Conservation (phyloP, 2,888 invertebrate genomes). For the Cryptocephalus primarius region DNA sequence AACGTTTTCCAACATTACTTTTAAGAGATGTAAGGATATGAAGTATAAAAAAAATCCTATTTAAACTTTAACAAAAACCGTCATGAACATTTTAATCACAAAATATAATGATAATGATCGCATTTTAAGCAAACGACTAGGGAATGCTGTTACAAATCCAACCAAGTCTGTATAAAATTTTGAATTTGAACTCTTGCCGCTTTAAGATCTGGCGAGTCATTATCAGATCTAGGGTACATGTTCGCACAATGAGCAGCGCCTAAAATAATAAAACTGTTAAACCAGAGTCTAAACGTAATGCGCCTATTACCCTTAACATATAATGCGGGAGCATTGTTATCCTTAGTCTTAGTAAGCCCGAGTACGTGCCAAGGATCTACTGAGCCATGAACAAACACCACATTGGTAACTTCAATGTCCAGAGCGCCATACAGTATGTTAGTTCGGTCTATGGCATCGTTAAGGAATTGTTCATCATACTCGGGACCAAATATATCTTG, state of each 20-base stretch:
- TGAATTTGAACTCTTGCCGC: conserved; percentile 45
- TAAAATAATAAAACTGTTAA: conserved; percentile 30
- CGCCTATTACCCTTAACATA: conserved; percentile 53
- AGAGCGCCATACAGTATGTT: conserved; percentile 73
- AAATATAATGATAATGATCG: no score
- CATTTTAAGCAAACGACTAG: no score
- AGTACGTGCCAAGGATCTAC: conserved; percentile 84
- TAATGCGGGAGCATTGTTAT: conserved; percentile 54
- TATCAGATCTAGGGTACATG: conserved; percentile 67
- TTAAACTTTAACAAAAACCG: no score
- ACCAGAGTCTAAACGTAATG: not conserved
- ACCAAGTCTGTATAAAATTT: conserved; percentile 16
- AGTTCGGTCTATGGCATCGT: conserved; percentile 54
- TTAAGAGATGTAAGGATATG: no score
- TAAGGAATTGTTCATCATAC: conserved; percentile 52
- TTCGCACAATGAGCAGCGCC: conserved; percentile 91
- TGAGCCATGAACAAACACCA: conserved; percentile 79
- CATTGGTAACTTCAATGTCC: conserved; percentile 55
- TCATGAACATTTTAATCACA: no score
- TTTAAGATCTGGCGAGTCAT: conserved; percentile 56
- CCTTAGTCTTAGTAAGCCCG: conserved; percentile 52
- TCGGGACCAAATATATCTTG: conserved; percentile 70
- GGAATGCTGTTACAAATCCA: conserved; percentile 7
- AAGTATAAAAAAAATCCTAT: no score
- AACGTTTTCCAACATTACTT: no score